Evolutionary conservation across 2,113 vertebrate genomes (phyloP).

Genomic region (Aspidoscelis tigris): DNA sequence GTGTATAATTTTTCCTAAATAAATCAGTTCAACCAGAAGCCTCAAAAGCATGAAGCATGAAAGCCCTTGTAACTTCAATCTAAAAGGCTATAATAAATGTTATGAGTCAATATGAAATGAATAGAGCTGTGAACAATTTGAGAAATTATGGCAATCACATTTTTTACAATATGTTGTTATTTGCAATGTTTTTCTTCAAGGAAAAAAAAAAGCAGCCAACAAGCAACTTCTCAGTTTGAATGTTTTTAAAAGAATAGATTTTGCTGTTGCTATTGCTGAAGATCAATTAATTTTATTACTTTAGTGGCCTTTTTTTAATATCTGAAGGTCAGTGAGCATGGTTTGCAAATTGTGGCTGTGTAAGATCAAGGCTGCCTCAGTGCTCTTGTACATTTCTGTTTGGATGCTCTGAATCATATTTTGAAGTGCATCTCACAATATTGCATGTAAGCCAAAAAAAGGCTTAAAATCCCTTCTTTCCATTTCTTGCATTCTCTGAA

Average conservation of each 20-base stretch:
- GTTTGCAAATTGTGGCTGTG: neutral
- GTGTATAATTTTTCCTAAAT: no score
- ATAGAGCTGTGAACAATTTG: no score
- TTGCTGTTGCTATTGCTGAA: neutral
- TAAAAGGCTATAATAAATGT: slow-evolving; percentile 5
- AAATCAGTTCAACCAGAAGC: neutral
- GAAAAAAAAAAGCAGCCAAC: neutral
- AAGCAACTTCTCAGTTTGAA: neutral
- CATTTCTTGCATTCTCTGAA: neutral
- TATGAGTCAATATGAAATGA: no score
- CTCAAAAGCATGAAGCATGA: neutral
- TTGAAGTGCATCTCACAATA: slow-evolving; percentile 29
- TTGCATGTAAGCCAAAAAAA: neutral
- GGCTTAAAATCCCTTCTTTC: neutral
- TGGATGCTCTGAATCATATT: neutral
- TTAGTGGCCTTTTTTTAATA: neutral
- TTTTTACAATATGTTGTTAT: neutral
- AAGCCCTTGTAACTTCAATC: neutral
- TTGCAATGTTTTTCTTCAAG: neutral
- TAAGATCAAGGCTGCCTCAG: neutral
- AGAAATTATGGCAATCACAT: neutral
- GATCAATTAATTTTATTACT: neutral
- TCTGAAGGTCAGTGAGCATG: neutral
- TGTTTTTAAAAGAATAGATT: neutral
- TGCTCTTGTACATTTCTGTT: neutral